These are phyloP conservation scores for Plumapathes pennacea DNA, from an alignment of 92 coral and sea anemone species.

Conservation along the genomic window DNA sequence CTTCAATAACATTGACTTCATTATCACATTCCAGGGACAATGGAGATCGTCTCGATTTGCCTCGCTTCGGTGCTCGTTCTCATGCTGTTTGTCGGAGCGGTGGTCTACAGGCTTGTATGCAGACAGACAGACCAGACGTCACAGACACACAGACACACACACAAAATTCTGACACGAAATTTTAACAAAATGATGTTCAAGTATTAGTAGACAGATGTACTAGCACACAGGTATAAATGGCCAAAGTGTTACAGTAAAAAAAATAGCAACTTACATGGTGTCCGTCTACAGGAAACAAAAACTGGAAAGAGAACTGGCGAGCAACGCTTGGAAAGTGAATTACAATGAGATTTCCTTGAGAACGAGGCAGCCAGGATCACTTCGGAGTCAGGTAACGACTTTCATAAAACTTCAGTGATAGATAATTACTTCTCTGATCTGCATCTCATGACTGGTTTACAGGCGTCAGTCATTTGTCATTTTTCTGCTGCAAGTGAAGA, in stretches of 20 bases:
- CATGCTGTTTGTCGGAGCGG: slow-evolving; percentile 49
- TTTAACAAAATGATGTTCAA: too few species aligned
- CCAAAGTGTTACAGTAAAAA: too few species aligned
- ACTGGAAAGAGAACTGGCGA: slow-evolving; percentile 74
- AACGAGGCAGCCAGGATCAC: slow-evolving; percentile 63
- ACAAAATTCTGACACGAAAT: too few species aligned
- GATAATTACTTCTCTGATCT: neutral
- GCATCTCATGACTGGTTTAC: too few species aligned
- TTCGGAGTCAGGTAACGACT: slow-evolving; percentile 75
- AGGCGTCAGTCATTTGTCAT: neutral
- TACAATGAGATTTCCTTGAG: slow-evolving; percentile 70
- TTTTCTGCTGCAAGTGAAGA: too few species aligned
- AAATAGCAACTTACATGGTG: too few species aligned
- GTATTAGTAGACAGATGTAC: too few species aligned
- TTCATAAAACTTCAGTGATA: too few species aligned
- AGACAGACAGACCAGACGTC: too few species aligned
- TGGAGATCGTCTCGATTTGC: slow-evolving; percentile 66
- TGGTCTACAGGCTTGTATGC: slow-evolving; percentile 73
- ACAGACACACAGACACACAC: too few species aligned
- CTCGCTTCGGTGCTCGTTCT: slow-evolving; percentile 55
- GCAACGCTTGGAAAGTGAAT: slow-evolving; percentile 82
- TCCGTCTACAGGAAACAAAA: slow-evolving; percentile 72
- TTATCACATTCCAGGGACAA: slow-evolving; percentile 41
- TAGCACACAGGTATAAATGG: too few species aligned
- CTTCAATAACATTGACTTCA: too few species aligned